Percentiles rank a stretch among this genome's conserved stretches.
These are phyloP conservation scores for Clistopyga incitator DNA, from an alignment of 2,888 invertebrate species.

Conservation along the genomic window DNA sequence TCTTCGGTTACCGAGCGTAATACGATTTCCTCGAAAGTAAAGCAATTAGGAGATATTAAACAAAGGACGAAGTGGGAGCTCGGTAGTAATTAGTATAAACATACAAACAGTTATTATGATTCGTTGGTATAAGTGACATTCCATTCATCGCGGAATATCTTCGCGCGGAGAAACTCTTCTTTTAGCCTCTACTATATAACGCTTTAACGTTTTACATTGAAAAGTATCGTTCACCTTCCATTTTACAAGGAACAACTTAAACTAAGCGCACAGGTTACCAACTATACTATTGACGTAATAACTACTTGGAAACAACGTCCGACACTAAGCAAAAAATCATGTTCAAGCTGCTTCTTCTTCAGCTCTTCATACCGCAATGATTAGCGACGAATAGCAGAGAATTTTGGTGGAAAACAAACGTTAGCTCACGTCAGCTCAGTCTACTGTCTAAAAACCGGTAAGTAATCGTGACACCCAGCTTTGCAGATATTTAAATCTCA, in stretches of 20 bases:
- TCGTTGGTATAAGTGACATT: not conserved
- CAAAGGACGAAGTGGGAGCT: not conserved
- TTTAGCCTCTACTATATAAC: not conserved
- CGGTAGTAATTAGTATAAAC: not conserved
- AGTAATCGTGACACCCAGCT: no score
- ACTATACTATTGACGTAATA: not conserved
- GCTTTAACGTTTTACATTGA: not conserved
- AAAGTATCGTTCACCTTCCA: not conserved
- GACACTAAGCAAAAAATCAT: not conserved
- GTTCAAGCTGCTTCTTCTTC: no score
- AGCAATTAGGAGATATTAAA: not conserved
- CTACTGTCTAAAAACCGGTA: no score
- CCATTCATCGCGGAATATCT: not conserved
- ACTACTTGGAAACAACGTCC: not conserved
- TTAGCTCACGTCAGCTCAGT: not conserved
- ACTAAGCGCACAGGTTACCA: not conserved
- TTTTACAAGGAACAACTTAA: not conserved
- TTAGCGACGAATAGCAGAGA: not conserved
- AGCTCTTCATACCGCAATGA: slow-evolving; percentile 14
- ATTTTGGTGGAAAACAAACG: slow-evolving; percentile 34
- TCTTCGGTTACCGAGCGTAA: not conserved
- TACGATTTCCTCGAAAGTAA: not conserved
- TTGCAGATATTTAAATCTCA: no score
- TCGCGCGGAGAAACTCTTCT: not conserved
- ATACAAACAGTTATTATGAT: not conserved